Evolutionary conservation across 1,140 invertebrate species (phyloP), one percentile per base, ranked within the genome.

Genomic region (Caerostris darwini): DNA sequence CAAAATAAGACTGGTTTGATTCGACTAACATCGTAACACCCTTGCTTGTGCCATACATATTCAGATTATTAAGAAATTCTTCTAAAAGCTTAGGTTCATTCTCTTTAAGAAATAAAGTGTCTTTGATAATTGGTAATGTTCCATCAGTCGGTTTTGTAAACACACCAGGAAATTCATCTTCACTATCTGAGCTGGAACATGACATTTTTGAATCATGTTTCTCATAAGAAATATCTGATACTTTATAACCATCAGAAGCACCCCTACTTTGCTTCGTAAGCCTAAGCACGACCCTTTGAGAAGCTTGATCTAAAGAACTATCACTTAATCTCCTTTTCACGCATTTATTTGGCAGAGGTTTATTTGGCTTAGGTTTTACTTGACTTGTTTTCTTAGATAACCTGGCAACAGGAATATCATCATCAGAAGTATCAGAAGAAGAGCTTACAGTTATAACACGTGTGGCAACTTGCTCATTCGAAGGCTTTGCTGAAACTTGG

Each of bases 1-100:
- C 64, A 82, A 77, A 88, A 56, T 94, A 94, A 34, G 92, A 94
- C 53, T 89, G 54, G 56, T 94, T 94, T 19, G 92, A 88, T 34
- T 94, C 61, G 7, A 94, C 92, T 19, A 94, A 34, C 92, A 94
- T 94, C 5, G 92, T 58, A 59, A 94, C 86, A 82, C 89, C 92
- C 19, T 94, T 94, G 6, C 86, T 94, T 6, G 92, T 94, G 14
- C 92, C 92, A 50, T 64, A 82, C 86, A 82, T 61, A 64, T 88
- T 94, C 57, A 94, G 17, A 34, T 94, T 94, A 56, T 59, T 81
- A 3, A 94, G 64, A 67, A 94, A 94, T 56, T 94, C 92, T 17
- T 53, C 54, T 4, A 94, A 50, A 2, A 94, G 57, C 8, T 82
- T 56, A 59, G 86, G 57, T 64, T 94, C 92, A 56, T 59, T 12